Percentiles rank a stretch among this genome's conserved stretches.
Conservation (phyloP, 2,113 vertebrate genomes). For the Sander vitreus region DNA sequence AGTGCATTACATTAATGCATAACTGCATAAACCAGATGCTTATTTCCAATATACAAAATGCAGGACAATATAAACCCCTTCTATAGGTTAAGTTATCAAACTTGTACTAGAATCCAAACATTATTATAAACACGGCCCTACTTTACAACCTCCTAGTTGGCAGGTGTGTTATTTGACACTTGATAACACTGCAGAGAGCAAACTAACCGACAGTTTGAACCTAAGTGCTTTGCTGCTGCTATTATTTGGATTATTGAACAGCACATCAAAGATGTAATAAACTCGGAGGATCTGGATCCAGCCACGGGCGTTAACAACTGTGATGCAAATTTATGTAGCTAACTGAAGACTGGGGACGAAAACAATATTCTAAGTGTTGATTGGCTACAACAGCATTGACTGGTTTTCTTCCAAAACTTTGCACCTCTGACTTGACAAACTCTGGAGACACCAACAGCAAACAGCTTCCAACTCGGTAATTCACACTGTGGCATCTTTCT, state of each 20-base stretch:
- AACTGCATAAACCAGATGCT: too few species aligned
- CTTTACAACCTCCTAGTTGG: neutral
- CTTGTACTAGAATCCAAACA: neutral
- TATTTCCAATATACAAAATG: too few species aligned
- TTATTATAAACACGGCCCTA: neutral
- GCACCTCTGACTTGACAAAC: neutral
- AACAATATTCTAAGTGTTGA: neutral
- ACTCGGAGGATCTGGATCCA: neutral
- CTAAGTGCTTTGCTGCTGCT: neutral
- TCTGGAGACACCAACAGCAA: neutral
- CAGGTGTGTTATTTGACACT: neutral
- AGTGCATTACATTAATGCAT: too few species aligned
- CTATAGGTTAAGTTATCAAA: too few species aligned
- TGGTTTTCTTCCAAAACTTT: neutral
- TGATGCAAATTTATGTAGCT: slow-evolving; percentile 4
- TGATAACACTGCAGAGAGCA: neutral
- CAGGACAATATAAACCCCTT: too few species aligned
- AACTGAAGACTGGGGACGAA: neutral
- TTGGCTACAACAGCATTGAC: neutral
- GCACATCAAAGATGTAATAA: neutral
- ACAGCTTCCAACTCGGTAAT: neutral
- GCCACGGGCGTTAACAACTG: neutral
- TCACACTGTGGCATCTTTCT: neutral
- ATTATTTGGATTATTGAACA: neutral
- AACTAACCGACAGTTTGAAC: neutral